Conservation (phyloP, 2,797 vertebrate species). For the Paguma larvata region DNA sequence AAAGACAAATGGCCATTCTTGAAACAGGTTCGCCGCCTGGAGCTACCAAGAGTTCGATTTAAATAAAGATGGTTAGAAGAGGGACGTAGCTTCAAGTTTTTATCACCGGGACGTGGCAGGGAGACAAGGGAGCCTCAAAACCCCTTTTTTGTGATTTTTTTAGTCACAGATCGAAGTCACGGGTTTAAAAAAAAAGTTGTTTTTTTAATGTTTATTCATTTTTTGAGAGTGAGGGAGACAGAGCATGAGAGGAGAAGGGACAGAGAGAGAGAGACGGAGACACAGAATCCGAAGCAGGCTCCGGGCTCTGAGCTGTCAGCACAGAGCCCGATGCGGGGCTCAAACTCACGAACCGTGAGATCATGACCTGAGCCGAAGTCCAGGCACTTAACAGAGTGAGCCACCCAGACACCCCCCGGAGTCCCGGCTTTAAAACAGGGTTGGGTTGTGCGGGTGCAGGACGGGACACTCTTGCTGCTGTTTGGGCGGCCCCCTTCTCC, state of each 20-base stretch:
- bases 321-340: too few relatives aligned
- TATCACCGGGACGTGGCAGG: background rate
- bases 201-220: too few relatives aligned
- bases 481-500: background rate
- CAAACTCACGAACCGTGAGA: too few relatives aligned
- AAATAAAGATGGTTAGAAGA: accelerated
- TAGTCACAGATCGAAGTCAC: background rate
- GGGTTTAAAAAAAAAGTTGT: background rate
- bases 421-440: background rate
- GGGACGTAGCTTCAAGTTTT: background rate
- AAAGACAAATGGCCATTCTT: background rate
- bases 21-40: background rate
- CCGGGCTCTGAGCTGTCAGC: too few relatives aligned
- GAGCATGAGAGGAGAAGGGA: too few relatives aligned
- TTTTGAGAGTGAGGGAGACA: too few relatives aligned
- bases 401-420: too few relatives aligned
- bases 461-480: background rate
- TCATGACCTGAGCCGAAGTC: too few relatives aligned
- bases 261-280: too few relatives aligned
- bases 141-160: background rate
- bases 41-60: background rate
- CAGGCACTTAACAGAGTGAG: too few relatives aligned
- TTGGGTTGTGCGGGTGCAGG: accelerated
- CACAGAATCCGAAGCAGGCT: too few relatives aligned
- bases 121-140: background rate